A percentile compares a stretch with the other conserved stretches of the same genome.
These are phyloP conservation scores for Alca torda DNA, from an alignment of 2,797 vertebrate species.

Conservation along the genomic window DNA sequence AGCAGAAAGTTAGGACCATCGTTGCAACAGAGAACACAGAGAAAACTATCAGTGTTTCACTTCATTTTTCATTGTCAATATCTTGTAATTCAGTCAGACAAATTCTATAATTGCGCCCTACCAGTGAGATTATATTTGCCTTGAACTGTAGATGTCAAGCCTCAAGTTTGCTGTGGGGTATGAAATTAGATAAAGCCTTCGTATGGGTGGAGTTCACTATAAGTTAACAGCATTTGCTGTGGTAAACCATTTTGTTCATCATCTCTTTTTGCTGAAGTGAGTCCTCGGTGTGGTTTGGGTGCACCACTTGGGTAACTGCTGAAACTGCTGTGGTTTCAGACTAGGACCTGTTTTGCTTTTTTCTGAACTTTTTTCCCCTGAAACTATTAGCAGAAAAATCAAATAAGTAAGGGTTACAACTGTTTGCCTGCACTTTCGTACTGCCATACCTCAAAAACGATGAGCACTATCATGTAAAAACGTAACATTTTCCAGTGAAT, in stretches of 20 bases:
- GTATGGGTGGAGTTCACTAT: constrained; percentile 66
- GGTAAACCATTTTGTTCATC: constrained; percentile 71
- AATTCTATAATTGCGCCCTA: not conserved
- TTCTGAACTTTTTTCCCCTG: constrained; percentile 52
- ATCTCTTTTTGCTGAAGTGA: constrained; percentile 76
- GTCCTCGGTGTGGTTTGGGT: constrained; percentile 79
- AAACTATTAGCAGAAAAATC: constrained; percentile 44
- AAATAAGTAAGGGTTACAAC: not conserved
- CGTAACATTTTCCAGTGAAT: not conserved
- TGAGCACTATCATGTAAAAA: not conserved
- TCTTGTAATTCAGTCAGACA: not conserved
- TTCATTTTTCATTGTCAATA: not conserved
- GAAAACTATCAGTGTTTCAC: not conserved
- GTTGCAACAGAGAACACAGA: not conserved
- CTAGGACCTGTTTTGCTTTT: constrained; percentile 70
- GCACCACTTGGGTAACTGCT: constrained; percentile 78
- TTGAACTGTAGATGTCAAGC: not conserved
- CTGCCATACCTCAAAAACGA: not conserved
- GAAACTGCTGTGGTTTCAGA: constrained; percentile 85
- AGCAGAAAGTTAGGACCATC: not conserved
- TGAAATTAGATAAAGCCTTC: constrained; percentile 54
- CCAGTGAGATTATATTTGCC: not conserved
- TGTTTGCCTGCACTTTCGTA: not conserved
- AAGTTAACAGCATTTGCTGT: constrained; percentile 61
- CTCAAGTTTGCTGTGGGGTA: constrained; percentile 24